A percentile compares a stretch with the other conserved stretches of the same genome.
phyloP scores from a whole-genome alignment of 35 echinoderm and acorn worm species.

The Apostichopus parvimensis region DNA sequence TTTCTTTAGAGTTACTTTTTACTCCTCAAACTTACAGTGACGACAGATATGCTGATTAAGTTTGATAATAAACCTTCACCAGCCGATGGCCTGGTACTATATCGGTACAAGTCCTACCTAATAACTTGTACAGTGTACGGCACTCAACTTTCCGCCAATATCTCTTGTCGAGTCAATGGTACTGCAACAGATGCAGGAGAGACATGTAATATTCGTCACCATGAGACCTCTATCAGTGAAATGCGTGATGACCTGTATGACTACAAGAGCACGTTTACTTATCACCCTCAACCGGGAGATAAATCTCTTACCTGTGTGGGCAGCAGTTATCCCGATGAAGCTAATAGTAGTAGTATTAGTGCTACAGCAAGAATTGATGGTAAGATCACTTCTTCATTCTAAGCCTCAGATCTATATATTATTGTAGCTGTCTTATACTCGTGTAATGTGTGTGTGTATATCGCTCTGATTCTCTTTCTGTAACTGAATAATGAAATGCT shows the following conservation, averaged over 20 bases:
- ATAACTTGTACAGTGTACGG: neutral
- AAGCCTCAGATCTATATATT: too few relatives aligned
- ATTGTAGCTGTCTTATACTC: too few relatives aligned
- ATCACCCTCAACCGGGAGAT: neutral
- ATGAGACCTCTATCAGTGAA: too few relatives aligned
- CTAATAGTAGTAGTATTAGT: too few relatives aligned
- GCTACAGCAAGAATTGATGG: too few relatives aligned
- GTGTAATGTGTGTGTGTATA: too few relatives aligned
- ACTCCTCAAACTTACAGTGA: neutral
- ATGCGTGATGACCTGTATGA: neutral
- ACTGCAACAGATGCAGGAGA: neutral
- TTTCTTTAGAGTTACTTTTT: neutral
- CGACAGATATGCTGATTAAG: neutral
- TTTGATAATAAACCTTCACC: neutral
- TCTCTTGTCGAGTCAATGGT: constrained; percentile 3
- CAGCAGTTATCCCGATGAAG: neutral
- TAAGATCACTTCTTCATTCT: too few relatives aligned
- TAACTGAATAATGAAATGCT: too few relatives aligned
- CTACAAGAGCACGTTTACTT: neutral
- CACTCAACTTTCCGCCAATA: neutral
- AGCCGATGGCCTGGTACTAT: neutral
- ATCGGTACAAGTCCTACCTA: constrained; percentile 13
- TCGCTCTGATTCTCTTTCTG: too few relatives aligned
- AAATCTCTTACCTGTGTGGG: neutral
- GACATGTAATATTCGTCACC: too few relatives aligned